Evolutionary conservation across 2,797 vertebrate genomes (phyloP), one percentile per base, ranked within the genome.

Genomic region (Anguilla anguilla): DNA sequence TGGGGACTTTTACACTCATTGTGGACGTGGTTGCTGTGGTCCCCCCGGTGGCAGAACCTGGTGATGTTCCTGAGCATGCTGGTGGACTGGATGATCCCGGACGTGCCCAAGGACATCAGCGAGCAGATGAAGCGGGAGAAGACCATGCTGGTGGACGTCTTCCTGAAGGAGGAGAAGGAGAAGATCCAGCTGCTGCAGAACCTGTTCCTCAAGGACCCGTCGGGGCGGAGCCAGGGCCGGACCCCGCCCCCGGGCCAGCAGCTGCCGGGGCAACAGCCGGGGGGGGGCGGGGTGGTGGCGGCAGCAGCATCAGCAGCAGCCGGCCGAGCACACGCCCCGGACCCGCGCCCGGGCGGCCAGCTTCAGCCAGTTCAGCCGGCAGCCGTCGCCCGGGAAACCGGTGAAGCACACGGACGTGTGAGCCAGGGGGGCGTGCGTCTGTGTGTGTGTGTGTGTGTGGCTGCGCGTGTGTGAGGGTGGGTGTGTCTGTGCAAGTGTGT

Each of bases 51-150:
- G 5, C 93, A 99, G 99, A 99, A 99, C 90, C 92, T 99, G 39
- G 99, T 99, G 89, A 99, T 99, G 99, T 97, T 99, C 93, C 96
- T 99, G 90, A 99, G 98, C 17, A 97, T 98, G 93, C 93, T 99
- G 6, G 98, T 99, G 84, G 98, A 98, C 88, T 99, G 98, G 99
- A 94, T 99, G 95, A 98, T 99, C 91, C 98, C 98, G 0, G 98
- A 99, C 31, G 98, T 99, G 55, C 98, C 99, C 2, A 97, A 97
- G 0, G 98, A 98, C 87, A 96, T 99, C 91, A 97, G 97, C 0
- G 97, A 99, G 84, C 97, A 98, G 95, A 95, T 99, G 90, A 98
- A 98, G 94, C 97, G 97, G 87, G 98, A 99, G 89, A 99, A 98
- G 92, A 95, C 95, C 0, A 81, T 98, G 90, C 92, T 99, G 77